Evolutionary conservation across 2,113 vertebrate genomes (phyloP), one percentile per base, ranked within the genome.

Genomic region (Lathamus discolor): DNA sequence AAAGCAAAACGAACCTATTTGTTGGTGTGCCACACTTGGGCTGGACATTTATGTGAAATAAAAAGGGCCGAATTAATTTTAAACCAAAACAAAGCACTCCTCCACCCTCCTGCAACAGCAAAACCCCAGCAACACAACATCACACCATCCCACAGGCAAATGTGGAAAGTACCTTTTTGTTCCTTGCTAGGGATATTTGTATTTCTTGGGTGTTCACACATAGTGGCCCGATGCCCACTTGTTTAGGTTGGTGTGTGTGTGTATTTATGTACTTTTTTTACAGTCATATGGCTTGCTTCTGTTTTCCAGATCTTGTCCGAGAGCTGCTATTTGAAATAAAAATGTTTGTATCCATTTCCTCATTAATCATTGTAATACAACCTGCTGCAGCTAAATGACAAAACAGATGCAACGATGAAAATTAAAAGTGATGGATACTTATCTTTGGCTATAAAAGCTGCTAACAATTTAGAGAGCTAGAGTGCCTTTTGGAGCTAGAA

Each of bases 321-420:
- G 97, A 97, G 96, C 97, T 94, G 96, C 95, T 97, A 94, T 98
- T 97, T 25, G 96, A 98, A 98, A 98, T 98, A 97, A 98, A 98
- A 98, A 98, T 98, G 97, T 98, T 98, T 98, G 97, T 89, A 97
- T 97, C 96, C 90, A 49, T 97, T 97, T 98, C 95, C 96, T 96
- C 97, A 96, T 98, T 98, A 98, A 98, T 98, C 89, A 94, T 93
- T 96, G 96, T 97, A 97, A 97, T 97, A 97, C 93, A 98, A 98
- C 98, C 98, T 98, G 97, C 98, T 97, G 93, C 95, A 98, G 97
- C 96, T 97, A 97, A 98, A 98, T 94, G 96, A 96, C 97, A 97
- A 98, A 98, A 96, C 98, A 98, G 98, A 98, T 98, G 98, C 97
- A 97, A 98, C 90, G 84, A 98, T 98, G 98, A 98, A 98, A 98